phyloP scores from a whole-genome alignment of 30 jellyfish, hydroid and myxozoan species.

The Chrysaora quinquecirrha region DNA sequence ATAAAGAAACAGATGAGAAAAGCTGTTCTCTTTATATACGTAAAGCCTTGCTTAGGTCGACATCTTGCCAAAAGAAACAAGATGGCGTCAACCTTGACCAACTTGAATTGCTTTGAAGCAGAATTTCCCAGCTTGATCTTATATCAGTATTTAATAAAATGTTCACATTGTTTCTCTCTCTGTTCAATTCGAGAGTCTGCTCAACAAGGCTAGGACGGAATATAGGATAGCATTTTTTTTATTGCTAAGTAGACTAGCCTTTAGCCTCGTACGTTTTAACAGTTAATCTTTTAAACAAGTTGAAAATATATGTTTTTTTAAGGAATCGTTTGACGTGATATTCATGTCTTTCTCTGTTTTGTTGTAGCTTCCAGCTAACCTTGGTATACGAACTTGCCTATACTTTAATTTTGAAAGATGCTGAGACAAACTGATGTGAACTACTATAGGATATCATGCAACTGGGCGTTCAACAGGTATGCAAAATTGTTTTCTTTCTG shows the following conservation, averaged over 20 bases:
- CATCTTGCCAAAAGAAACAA: conserved; percentile 71
- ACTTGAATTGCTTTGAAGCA: conserved; percentile 15
- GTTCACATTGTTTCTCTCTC: not conserved
- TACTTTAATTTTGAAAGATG: no score
- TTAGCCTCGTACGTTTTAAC: not conserved
- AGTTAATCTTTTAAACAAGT: not conserved
- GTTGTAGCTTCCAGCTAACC: no score
- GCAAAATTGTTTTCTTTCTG: no score
- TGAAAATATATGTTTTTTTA: not conserved
- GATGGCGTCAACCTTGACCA: conserved; percentile 67
- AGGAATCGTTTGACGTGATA: not conserved
- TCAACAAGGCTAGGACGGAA: not conserved
- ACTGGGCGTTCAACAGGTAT: no score
- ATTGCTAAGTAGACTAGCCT: no score
- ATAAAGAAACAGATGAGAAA: conserved; percentile 51
- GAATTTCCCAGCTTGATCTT: conserved; percentile 68
- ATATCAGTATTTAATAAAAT: conserved; percentile 7
- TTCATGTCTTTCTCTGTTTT: no score
- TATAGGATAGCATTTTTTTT: not conserved
- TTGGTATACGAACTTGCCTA: no score
- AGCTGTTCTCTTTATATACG: conserved; percentile 45
- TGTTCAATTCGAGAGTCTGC: not conserved
- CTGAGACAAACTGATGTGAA: no score
- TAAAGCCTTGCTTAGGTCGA: conserved; percentile 36
- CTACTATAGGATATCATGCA: no score